phyloP scores from a whole-genome alignment of 2,113 vertebrate species.

The Spheniscus mendiculus region DNA sequence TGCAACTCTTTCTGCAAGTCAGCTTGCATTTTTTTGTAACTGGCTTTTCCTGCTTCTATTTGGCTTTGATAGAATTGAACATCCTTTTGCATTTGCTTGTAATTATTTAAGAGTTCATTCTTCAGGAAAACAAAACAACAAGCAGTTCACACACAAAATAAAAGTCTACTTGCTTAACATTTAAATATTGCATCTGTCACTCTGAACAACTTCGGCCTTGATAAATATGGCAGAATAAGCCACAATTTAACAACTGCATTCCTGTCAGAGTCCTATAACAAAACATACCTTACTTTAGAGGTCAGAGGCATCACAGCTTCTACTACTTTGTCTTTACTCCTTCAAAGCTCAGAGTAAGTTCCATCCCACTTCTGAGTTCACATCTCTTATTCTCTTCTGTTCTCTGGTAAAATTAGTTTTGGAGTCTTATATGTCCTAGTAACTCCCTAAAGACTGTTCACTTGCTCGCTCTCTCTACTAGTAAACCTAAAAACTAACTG shows the following conservation, averaged over 20 bases:
- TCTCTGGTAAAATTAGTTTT: neutral
- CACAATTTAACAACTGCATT: neutral
- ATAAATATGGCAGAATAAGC: neutral
- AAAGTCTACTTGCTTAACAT: neutral
- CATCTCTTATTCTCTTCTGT: neutral
- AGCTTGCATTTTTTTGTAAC: constrained; percentile 81
- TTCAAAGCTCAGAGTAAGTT: neutral
- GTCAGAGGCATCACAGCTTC: neutral
- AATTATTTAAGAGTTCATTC: constrained; percentile 69
- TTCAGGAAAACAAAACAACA: constrained; percentile 51
- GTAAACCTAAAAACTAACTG: neutral
- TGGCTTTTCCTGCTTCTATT: constrained; percentile 78
- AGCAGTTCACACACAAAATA: neutral
- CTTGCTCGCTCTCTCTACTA: neutral
- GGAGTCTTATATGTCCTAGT: neutral
- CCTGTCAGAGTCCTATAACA: neutral
- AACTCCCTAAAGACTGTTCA: neutral
- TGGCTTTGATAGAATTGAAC: constrained; percentile 71
- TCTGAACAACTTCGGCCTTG: neutral
- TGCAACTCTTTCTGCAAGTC: constrained; percentile 91
- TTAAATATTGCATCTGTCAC: neutral
- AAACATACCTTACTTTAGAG: neutral
- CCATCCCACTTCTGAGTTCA: neutral
- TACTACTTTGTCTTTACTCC: neutral
- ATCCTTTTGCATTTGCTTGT: constrained; percentile 80